Evolutionary conservation across 2,888 invertebrate species (phyloP).

Genomic region (Syrista parreyssii): DNA sequence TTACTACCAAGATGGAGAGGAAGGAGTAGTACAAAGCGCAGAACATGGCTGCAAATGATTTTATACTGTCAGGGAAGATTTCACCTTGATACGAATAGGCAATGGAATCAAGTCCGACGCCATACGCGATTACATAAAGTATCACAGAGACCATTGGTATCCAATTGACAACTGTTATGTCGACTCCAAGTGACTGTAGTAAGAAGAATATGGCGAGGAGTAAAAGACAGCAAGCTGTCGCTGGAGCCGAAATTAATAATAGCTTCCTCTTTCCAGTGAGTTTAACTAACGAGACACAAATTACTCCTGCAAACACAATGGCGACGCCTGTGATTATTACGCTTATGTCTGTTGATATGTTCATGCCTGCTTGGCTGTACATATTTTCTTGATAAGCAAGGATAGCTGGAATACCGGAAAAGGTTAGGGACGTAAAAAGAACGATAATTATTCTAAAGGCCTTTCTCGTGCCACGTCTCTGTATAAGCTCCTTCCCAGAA

Average conservation of each 20-base stretch:
- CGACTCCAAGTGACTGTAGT: conserved; percentile 37
- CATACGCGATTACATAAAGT: conserved; percentile 54
- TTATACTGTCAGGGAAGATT: conserved; percentile 59
- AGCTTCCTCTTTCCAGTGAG: conserved; percentile 53
- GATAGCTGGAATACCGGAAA: conserved; percentile 57
- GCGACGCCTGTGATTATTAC: conserved; percentile 53
- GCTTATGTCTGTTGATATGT: conserved; percentile 51
- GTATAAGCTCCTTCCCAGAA: background rate
- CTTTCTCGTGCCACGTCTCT: conserved; percentile 22
- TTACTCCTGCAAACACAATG: conserved; percentile 52
- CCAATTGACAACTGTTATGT: conserved; percentile 51
- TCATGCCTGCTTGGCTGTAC: conserved; percentile 52
- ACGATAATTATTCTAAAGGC: conserved; percentile 55
- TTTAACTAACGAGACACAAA: conserved; percentile 55
- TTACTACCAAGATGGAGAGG: conserved; percentile 49
- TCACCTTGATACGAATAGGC: conserved; percentile 61
- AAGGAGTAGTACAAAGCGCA: conserved; percentile 58
- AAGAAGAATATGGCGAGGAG: conserved; percentile 54
- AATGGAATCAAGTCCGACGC: conserved; percentile 58
- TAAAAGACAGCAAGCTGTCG: conserved; percentile 45
- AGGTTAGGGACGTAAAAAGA: conserved; percentile 49
- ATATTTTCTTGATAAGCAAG: conserved; percentile 58
- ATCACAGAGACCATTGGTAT: conserved; percentile 56
- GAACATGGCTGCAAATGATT: conserved; percentile 56
- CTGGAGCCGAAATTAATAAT: conserved; percentile 51